Percentiles rank a stretch among this genome's conserved stretches.
Conservation (phyloP, 1,140 invertebrate genomes). For the Lycorma delicatula region DNA sequence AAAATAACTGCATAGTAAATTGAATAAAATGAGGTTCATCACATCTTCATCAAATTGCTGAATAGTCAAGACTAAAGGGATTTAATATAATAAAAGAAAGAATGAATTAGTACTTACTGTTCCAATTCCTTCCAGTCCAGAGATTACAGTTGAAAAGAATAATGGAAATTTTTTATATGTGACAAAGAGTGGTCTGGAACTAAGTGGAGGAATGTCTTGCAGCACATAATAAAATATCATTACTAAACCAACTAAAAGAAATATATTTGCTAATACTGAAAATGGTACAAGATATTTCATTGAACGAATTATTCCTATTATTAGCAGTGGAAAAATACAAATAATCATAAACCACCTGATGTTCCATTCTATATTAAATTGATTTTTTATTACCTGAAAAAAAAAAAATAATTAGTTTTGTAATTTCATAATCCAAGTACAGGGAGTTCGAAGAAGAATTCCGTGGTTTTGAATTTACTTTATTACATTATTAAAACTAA, state of each 20-base stretch:
- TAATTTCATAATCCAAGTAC: no score
- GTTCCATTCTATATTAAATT: constrained; percentile 3
- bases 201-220: constrained; percentile 6
- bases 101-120: constrained; percentile 43
- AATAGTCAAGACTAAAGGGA: no score
- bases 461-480: no score
- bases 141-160: constrained; percentile 52
- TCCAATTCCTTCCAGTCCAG: constrained; percentile 71
- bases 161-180: constrained; percentile 14
- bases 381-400: constrained; percentile 16
- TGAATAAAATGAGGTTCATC: no score
- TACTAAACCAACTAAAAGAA: constrained; percentile 52
- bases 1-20: no score
- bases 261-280: constrained; percentile 57
- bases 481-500: no score
- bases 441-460: no score
- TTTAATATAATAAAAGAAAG: no score
- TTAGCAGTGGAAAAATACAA: constrained; percentile 45
- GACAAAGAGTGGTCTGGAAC: background rate
- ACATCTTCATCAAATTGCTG: no score
- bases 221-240: constrained; percentile 67
- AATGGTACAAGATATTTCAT: constrained; percentile 67
- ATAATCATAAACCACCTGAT: constrained; percentile 18
- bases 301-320: constrained; percentile 55
- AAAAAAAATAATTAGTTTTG: no score